These are phyloP conservation scores for Sitodiplosis mosellana DNA, from an alignment of 1,140 invertebrate species.

Conservation along the genomic window DNA sequence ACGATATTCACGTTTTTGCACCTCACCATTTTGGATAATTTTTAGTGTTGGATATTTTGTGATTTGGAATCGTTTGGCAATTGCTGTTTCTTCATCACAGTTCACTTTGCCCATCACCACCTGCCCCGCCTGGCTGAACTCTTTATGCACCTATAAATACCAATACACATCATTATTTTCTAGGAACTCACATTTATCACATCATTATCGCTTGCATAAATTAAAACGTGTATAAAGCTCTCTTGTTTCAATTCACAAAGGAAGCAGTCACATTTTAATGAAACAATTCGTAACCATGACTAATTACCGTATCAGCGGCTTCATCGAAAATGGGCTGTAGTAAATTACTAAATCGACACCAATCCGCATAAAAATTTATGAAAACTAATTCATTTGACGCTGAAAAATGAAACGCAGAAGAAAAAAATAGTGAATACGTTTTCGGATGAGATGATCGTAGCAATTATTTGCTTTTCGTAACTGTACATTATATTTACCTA, in stretches of 20 bases:
- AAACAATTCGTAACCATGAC: background rate
- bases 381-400: conserved; percentile 90
- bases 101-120: conserved; percentile 94
- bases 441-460: too few relatives aligned
- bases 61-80: conserved; percentile 85
- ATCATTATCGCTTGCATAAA: too few relatives aligned
- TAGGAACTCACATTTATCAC: background rate
- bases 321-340: conserved; percentile 94
- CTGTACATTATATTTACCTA: conserved; percentile 38
- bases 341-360: conserved; percentile 91
- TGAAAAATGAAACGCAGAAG: conserved; percentile 27
- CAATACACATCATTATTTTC: background rate
- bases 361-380: conserved; percentile 97
- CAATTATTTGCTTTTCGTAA: background rate
- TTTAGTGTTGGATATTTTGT: conserved; percentile 98
- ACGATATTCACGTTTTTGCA: conserved; percentile 88
- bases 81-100: conserved; percentile 72
- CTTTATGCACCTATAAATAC: conserved; percentile 27
- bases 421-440: background rate
- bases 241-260: too few relatives aligned
- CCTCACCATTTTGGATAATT: conserved; percentile 82
- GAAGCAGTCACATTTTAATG: too few relatives aligned
- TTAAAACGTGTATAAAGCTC: too few relatives aligned
- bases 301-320: conserved; percentile 66
- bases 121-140: conserved; percentile 61